Conservation (phyloP, 2,888 invertebrate genomes). For the Morinoia aosen region DNA sequence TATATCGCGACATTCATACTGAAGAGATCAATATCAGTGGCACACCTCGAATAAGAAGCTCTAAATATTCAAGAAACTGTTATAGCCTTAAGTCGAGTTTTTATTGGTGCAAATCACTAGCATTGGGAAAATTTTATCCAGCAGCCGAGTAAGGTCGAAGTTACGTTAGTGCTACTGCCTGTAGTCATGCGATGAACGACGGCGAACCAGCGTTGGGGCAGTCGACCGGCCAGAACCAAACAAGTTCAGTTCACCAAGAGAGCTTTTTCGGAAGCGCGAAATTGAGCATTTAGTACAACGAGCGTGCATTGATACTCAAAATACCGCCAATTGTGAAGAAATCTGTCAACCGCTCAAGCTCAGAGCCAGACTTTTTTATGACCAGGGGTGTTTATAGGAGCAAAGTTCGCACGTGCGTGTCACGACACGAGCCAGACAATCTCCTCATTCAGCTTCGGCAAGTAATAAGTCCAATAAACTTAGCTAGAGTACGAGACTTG, state of each 20-base stretch:
- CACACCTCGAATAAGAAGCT: neutral
- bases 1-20: neutral
- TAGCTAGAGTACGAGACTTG: neutral
- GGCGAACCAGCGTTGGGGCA: neutral
- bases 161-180: neutral
- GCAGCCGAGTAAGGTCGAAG: neutral
- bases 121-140: conserved; percentile 14
- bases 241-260: neutral
- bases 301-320: neutral
- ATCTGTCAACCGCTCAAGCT: neutral
- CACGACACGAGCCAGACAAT: neutral
- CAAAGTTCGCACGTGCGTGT: neutral
- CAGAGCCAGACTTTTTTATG: neutral
- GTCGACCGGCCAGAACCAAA: neutral
- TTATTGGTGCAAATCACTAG: conserved; percentile 51
- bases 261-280: neutral
- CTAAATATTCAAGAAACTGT: conserved; percentile 34
- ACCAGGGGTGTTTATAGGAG: neutral
- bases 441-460: neutral
- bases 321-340: neutral
- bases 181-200: neutral
- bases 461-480: neutral
- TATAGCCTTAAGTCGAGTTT: conserved; percentile 43
- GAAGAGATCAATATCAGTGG: conserved; percentile 16
- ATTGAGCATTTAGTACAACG: neutral